phyloP scores from a whole-genome alignment of 2,797 vertebrate genomes.

The Channallabes apus region DNA sequence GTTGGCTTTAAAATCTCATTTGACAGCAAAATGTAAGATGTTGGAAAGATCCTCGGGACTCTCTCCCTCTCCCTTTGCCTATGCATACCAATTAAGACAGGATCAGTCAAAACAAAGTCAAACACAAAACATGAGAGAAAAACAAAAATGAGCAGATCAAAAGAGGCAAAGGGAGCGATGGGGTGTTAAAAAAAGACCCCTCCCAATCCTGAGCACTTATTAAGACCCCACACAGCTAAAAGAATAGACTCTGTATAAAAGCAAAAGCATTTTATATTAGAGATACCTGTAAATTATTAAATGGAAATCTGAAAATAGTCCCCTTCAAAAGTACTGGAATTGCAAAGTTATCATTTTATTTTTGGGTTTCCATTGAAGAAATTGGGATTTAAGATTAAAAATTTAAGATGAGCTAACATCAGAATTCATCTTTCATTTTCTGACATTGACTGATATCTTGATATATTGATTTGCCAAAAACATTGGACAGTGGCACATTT shows the following conservation, averaged over 20 bases:
- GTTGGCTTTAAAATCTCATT: constrained; percentile 43
- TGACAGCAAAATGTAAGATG: constrained; percentile 44
- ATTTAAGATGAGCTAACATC: not conserved
- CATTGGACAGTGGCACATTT: not conserved
- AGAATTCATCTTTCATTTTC: not conserved
- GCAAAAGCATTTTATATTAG: not conserved
- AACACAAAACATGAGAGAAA: constrained; percentile 46
- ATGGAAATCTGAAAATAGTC: not conserved
- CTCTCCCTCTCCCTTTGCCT: constrained; percentile 24
- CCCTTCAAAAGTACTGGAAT: not conserved
- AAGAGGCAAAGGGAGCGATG: constrained; percentile 40
- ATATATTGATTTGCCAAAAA: not conserved
- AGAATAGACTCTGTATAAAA: not conserved
- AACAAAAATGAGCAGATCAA: constrained; percentile 43
- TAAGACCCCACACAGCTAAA: constrained; percentile 33
- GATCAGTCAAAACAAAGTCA: constrained; percentile 50
- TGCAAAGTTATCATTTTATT: not conserved
- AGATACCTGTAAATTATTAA: constrained; percentile 21
- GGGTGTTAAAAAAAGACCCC: constrained; percentile 34
- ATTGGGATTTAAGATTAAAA: not conserved
- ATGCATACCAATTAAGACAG: constrained; percentile 47
- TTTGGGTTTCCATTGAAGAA: not conserved
- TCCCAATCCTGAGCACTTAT: constrained; percentile 46
- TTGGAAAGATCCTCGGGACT: constrained; percentile 36
- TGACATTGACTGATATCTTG: not conserved